Conservation (phyloP, 2,113 vertebrate species). For the Pipra filicauda region DNA sequence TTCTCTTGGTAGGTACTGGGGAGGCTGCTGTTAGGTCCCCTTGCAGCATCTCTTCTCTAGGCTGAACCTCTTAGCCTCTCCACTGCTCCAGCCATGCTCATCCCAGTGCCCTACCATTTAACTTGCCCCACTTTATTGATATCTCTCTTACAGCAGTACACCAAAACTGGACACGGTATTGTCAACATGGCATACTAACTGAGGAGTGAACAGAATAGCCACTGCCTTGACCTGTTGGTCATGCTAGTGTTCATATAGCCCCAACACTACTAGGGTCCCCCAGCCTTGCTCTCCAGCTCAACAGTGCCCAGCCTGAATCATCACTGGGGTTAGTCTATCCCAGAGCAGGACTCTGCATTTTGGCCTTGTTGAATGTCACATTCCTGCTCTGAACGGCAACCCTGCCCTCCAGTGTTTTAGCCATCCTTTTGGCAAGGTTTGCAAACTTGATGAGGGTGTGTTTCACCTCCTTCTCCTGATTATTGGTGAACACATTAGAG, state of each 20-base stretch:
- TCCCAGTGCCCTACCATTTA: neutral
- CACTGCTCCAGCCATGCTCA: neutral
- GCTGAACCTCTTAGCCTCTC: neutral
- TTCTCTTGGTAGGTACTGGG: neutral
- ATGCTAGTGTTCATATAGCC: neutral
- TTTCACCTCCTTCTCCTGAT: neutral
- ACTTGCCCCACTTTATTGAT: neutral
- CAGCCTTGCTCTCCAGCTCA: neutral
- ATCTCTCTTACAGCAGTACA: neutral
- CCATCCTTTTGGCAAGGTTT: neutral
- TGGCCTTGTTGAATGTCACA: neutral
- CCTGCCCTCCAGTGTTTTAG: neutral
- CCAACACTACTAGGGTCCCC: neutral
- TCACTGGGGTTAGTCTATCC: neutral
- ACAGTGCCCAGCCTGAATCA: neutral
- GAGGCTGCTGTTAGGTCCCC: neutral
- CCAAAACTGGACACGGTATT: neutral
- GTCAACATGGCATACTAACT: rapidly evolving
- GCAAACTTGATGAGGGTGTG: neutral
- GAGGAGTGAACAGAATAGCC: neutral
- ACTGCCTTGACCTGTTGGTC: neutral
- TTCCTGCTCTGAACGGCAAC: neutral
- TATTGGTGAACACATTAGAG: neutral
- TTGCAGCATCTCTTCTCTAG: neutral
- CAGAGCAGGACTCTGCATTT: neutral